Base-by-base conservation (phyloP, 1,140 invertebrate species). In the Orussus abietinus region DNA sequence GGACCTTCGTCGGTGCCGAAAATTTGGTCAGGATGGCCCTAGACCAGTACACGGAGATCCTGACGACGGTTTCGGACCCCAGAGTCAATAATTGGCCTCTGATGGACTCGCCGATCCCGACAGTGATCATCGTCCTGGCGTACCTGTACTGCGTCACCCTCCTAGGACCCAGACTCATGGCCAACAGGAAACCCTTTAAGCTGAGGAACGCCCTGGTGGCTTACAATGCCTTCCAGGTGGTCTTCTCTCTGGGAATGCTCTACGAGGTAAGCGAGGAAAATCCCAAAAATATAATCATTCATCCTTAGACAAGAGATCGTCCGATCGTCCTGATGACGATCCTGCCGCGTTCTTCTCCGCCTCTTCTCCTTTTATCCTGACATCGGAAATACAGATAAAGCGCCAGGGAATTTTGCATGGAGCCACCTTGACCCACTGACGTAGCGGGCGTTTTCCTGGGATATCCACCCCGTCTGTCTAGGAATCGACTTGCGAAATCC, bases 191-290 rank as follows among this genome's bases (percentile, higher is more conserved):
- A 64, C 88, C 93, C 0, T 92, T 88, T 62, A 80, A 91, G 51
- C 77, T 96, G 2, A 82, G 86, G 51, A 80, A 79, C 45, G 61
- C 88, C 2, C 77, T 97, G 22, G 80, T 96, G n/a, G 63, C 80
- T 4, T 97, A 98, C 71, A 98, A 98, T 57, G 87, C 88, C 11
- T 80, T 81, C 30, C 89, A 96, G 76, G 90, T 95, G 9, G 47
- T 92, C 5, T 82, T 92, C 51, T 92, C 89, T 35, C 58, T 81
- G 1, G 89, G 86, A 56, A 91, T 96, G 84, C 83, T 93, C 50
- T 90, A 88, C 61, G 88, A 92, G 82, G 90, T 93, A 68, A 81
- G n/a, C n/a, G n/a, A n/a, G n/a, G n/a, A n/a, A n/a, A n/a, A n/a
- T n/a, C n/a, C n/a, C n/a, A n/a, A n/a, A n/a, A n/a, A n/a, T n/a